Evolutionary conservation across 53 echinoderm and acorn worm species (phyloP), one percentile per base, ranked within the genome.

Genomic region (Glandiceps talaboti): DNA sequence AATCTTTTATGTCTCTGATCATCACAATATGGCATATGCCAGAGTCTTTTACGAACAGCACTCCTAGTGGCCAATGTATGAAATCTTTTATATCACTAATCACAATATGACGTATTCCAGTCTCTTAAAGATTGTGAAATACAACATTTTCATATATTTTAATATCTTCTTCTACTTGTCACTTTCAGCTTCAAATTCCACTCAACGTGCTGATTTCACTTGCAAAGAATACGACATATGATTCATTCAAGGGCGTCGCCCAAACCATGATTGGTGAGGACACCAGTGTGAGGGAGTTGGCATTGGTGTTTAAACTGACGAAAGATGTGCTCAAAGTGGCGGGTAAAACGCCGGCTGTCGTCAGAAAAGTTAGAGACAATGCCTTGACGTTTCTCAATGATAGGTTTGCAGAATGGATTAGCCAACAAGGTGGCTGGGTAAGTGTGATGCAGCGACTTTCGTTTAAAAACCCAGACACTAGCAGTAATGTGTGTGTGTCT

Each of bases 381-480:
- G 91, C 91, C 74, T 77, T 99, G 29, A 87, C 87, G 29, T 99
- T 90, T 86, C 93, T 99, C 79, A 87, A 91, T 30, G 87, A 94
- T 80, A 84, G 91, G 26, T 99, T 94, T 81, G 93, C 99, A 1
- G 93, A 76, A 29, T 99, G 93, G 99, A 81, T 99, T n/a, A 93
- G 94, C 76, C 93, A 93, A 30, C 99, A 99, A 64, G 99, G 99
- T 30, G 99, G 99, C 83, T 99, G 94, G 93, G 99, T 99, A 89
- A 89, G 99, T 14, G n/a, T n/a, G n/a, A n/a, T n/a, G n/a, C n/a
- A n/a, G n/a, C n/a, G n/a, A n/a, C n/a, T n/a, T n/a, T n/a, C n/a
- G n/a, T n/a, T n/a, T n/a, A n/a, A n/a, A n/a, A n/a, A n/a, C n/a
- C n/a, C n/a, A n/a, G n/a, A n/a, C n/a, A n/a, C n/a, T n/a, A n/a